Conservation (phyloP, 1,140 invertebrate genomes). For the Glossosoma conforme region DNA sequence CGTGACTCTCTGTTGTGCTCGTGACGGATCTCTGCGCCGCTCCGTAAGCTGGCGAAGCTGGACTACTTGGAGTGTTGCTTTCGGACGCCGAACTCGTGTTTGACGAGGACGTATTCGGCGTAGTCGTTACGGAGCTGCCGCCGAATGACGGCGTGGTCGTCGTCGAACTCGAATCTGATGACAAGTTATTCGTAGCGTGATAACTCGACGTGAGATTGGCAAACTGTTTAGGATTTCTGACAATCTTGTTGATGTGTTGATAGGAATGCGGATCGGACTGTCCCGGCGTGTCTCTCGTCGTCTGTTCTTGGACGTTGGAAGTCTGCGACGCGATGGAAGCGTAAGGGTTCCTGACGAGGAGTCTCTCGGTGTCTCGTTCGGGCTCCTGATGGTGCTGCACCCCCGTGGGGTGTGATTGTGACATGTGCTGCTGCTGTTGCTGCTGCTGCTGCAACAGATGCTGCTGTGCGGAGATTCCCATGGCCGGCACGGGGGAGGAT, state of each 20-base stretch:
- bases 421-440: conserved; percentile 29
- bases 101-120: conserved; percentile 41
- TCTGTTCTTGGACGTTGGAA: background rate
- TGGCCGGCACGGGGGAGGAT: conserved; percentile 41
- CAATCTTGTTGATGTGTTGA: conserved; percentile 9
- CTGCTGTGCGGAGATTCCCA: conserved; percentile 29
- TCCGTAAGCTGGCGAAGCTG: conserved; percentile 43
- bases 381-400: background rate
- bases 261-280: conserved; percentile 6
- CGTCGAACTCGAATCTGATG: conserved; percentile 45
- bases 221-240: conserved; percentile 15
- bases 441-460: conserved; percentile 41
- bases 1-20: conserved; percentile 32
- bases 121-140: conserved; percentile 39
- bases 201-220: conserved; percentile 18
- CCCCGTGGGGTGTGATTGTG: background rate
- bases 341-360: background rate
- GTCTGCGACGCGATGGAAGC: background rate
- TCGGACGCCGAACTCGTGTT: conserved; percentile 42
- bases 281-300: background rate
- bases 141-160: conserved; percentile 42
- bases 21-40: conserved; percentile 37
- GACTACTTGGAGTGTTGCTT: conserved; percentile 44
- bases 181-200: conserved; percentile 26
- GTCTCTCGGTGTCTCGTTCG: background rate